Conservation (phyloP, 2,888 invertebrate genomes). For the Operophtera brumata region DNA sequence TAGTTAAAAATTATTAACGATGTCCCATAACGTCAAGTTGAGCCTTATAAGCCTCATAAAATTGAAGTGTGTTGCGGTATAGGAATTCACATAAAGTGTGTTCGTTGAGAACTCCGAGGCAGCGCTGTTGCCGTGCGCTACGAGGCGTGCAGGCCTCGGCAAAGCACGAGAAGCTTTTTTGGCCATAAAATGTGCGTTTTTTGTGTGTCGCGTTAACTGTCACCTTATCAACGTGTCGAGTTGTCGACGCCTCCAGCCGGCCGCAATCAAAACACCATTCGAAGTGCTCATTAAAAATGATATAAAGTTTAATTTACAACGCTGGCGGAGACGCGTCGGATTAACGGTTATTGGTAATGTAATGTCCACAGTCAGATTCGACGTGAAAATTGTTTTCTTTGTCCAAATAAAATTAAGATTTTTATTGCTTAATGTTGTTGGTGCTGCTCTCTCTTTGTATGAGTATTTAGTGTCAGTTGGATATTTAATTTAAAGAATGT, state of each 20-base stretch:
- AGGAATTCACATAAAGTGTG: constrained; percentile 70
- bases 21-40: constrained; percentile 57
- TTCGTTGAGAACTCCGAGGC: constrained; percentile 39
- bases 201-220: constrained; percentile 71
- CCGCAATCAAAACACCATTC: constrained; percentile 80
- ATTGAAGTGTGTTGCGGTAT: constrained; percentile 65
- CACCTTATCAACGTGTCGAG: constrained; percentile 77
- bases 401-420: constrained; percentile 56
- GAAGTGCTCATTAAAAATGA: constrained; percentile 76
- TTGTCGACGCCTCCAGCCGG: constrained; percentile 80
- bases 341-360: constrained; percentile 74
- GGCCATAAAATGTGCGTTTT: constrained; percentile 73
- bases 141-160: constrained; percentile 31
- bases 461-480: constrained; percentile 33
- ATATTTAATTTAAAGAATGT: constrained; percentile 31
- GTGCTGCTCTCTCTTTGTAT: constrained; percentile 34
- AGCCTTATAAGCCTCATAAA: constrained; percentile 68
- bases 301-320: constrained; percentile 80
- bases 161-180: constrained; percentile 61
- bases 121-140: constrained; percentile 16
- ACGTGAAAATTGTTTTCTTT: constrained; percentile 68
- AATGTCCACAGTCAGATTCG: constrained; percentile 61
- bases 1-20: constrained; percentile 66
- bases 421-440: constrained; percentile 51
- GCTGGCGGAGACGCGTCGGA: constrained; percentile 56